phyloP scores from a whole-genome alignment of 53 echinoderm and acorn worm species.

The Echinarachnius parma region DNA sequence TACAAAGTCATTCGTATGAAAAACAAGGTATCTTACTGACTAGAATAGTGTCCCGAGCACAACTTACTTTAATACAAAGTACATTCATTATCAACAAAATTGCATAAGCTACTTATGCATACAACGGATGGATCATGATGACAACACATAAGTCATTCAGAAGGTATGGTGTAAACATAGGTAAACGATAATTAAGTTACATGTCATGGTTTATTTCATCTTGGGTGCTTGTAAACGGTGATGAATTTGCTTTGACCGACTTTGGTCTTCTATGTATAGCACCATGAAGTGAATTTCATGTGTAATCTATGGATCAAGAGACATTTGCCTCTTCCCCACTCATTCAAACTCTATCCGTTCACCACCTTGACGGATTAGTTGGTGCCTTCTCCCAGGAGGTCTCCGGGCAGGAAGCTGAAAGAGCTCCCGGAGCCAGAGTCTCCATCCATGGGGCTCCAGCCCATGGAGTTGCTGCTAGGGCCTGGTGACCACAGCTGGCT shows the following conservation, averaged over 20 bases:
- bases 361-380: slow-evolving; percentile 56
- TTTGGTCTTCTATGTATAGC: no score
- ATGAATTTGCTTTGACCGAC: neutral
- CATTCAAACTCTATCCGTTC: neutral
- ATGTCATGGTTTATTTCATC: slow-evolving; percentile 30
- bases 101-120: slow-evolving; percentile 53
- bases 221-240: neutral
- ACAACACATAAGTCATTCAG: slow-evolving; percentile 30
- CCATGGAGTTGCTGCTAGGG: slow-evolving; percentile 42
- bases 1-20: slow-evolving; percentile 48
- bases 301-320: neutral
- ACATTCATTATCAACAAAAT: slow-evolving; percentile 30
- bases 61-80: slow-evolving; percentile 43
- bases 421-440: slow-evolving; percentile 47
- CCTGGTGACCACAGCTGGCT: slow-evolving; percentile 82
- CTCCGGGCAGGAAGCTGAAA: slow-evolving; percentile 71
- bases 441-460: slow-evolving; percentile 52
- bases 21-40: slow-evolving; percentile 52
- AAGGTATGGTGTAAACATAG: no score
- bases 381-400: slow-evolving; percentile 64
- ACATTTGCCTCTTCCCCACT: neutral
- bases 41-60: slow-evolving; percentile 53
- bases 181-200: no score
- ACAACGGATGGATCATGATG: slow-evolving; percentile 47
- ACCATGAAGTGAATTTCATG: slow-evolving; percentile 17